These are phyloP conservation scores for Sarcophaga peregrina DNA, from an alignment of 1,140 invertebrate species.

Conservation along the genomic window DNA sequence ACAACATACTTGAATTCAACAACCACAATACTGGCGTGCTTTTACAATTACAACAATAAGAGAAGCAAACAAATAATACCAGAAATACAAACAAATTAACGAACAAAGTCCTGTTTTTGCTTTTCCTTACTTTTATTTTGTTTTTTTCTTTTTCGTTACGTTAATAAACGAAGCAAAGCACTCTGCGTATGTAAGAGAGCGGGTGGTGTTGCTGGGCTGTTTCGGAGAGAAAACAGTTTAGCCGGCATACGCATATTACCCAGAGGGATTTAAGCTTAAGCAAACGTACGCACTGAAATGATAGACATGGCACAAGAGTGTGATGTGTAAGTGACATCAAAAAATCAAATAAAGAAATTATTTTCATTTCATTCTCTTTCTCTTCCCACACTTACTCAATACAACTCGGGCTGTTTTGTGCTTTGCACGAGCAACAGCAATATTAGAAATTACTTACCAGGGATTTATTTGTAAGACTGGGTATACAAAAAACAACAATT, in stretches of 20 bases:
- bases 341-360: slow-evolving; percentile 42
- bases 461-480: background rate
- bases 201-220: background rate
- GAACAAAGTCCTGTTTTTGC: slow-evolving; percentile 1
- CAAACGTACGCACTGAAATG: background rate
- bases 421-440: background rate
- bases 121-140: too few relatives aligned
- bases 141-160: too few relatives aligned
- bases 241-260: slow-evolving; percentile 28
- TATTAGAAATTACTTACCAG: slow-evolving; percentile 26
- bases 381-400: slow-evolving; percentile 14
- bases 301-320: background rate
- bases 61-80: slow-evolving; percentile 5
- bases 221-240: too few relatives aligned
- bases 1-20: slow-evolving; percentile 40
- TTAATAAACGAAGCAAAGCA: too few relatives aligned
- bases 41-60: slow-evolving; percentile 22
- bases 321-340: slow-evolving; percentile 42
- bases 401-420: background rate
- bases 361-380: slow-evolving; percentile 10
- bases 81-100: slow-evolving; percentile 42
- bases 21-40: slow-evolving; percentile 8
- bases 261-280: slow-evolving; percentile 31
- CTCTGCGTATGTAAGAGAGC: background rate
- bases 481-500: background rate